Evolutionary conservation across 1,140 invertebrate species (phyloP), one percentile per base, ranked within the genome.

Genomic region (Saccostrea echinata): DNA sequence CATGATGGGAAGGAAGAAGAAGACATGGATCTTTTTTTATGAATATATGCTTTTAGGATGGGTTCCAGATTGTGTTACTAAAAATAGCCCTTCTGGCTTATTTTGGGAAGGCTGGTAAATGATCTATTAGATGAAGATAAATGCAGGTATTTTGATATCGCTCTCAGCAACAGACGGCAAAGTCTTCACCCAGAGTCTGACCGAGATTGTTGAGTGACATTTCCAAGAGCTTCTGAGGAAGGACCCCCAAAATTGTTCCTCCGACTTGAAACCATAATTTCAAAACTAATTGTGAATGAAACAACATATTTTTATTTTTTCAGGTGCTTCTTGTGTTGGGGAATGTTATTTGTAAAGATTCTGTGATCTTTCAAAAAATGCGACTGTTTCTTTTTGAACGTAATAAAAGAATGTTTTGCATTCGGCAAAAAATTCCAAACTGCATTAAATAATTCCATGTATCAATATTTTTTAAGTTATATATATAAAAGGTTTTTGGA

Each of bases 71-170:
- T 76, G 11, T 76, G 27, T 33, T 33, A 12, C 68, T 76, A 76
- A 33, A 76, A 76, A 76, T 76, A 76, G 68, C 27, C 9, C 27
- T 18, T 12, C 13, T 33, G 27, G 3, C 68, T 76, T 76, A 76
- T 76, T 76, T 76, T 76, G 68, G 68, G 68, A 33, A 30, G 24
- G 27, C 68, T 76, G 57, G 68, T 76, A 76, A 76, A 76, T 76
- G 68, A 76, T 76, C 68, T 76, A 76, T 76, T 27, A 76, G 68
- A 76, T 33, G 68, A 33, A 76, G 68, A 76, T 76, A 76, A 30
- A 76, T 76, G 68, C 30, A 30, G 68, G 68, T 76, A 76, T 76
- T 43, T 76, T 76, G 68, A 76, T 76, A 76, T 27, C 16, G 27
- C 13, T 76, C 18, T 18, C 27, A 4, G 68, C 27, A 16, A 30